Evolutionary conservation across 1,140 invertebrate genomes (phyloP).

Genomic region (Dreissena rostriformis): DNA sequence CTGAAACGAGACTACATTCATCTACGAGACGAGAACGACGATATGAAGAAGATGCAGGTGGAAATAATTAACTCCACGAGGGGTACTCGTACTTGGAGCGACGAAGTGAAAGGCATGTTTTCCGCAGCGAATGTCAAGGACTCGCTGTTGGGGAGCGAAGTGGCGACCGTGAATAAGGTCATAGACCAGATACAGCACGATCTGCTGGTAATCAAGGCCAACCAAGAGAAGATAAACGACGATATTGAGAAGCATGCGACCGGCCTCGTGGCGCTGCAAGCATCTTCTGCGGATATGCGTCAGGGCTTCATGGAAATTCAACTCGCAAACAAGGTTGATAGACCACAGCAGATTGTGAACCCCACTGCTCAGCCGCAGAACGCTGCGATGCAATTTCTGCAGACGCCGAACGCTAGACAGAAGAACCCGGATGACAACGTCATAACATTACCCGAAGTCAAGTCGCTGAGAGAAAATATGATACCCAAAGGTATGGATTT

Average conservation of each 20-base stretch:
- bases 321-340: neutral
- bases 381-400: neutral
- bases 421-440: neutral
- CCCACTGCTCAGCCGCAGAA: neutral
- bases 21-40: conserved; percentile 17
- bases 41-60: conserved; percentile 22
- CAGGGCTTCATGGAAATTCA: neutral
- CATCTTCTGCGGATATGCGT: neutral
- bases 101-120: neutral
- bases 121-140: conserved; percentile 13
- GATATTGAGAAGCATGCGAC: conserved; percentile 8
- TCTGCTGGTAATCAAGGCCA: conserved; percentile 13
- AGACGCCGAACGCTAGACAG: neutral
- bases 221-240: conserved; percentile 10
- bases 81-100: neutral
- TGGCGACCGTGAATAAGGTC: conserved; percentile 20
- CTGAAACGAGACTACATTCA: conserved; percentile 78
- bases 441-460: neutral
- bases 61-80: conserved; percentile 21
- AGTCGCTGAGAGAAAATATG: neutral
- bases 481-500: neutral
- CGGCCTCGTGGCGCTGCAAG: conserved; percentile 23
- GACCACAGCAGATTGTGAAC: no score
- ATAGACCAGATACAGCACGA: conserved; percentile 28
- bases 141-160: neutral